Conservation (phyloP, 2,113 vertebrate species). For the Xenopus borealis region DNA sequence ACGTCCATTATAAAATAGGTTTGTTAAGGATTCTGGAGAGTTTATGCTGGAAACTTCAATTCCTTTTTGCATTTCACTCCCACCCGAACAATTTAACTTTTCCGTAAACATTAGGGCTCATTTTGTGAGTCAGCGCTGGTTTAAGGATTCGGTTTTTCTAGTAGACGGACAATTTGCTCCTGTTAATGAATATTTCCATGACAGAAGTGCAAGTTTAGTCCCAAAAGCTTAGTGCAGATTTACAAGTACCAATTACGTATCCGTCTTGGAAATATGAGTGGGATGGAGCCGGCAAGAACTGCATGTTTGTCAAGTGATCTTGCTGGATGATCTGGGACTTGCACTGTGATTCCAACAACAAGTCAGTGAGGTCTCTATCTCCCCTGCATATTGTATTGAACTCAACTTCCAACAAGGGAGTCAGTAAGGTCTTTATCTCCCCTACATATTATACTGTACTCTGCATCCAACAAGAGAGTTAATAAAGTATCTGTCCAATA, state of each 20-base stretch:
- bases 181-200: conserved; percentile 1
- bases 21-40: not conserved
- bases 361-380: not conserved
- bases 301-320: not conserved
- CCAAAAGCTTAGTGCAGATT: not conserved
- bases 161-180: not conserved
- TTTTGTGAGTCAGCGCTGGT: not conserved
- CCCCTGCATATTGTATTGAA: not conserved
- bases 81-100: not conserved
- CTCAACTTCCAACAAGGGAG: not conserved
- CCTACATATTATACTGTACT: not conserved
- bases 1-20: no score
- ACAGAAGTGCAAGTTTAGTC: not conserved
- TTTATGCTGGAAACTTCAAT: not conserved
- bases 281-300: not conserved
- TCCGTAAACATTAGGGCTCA: not conserved
- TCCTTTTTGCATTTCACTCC: not conserved
- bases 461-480: not conserved
- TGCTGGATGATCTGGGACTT: not conserved
- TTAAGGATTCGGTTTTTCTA: not conserved
- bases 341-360: not conserved
- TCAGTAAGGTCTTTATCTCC: not conserved
- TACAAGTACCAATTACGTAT: not conserved
- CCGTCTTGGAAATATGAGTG: not conserved
- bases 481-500: not conserved